Percentiles rank a stretch among this genome's conserved stretches.
Conservation (phyloP, 2,888 invertebrate genomes). For the Chloroclystis v-ata region DNA sequence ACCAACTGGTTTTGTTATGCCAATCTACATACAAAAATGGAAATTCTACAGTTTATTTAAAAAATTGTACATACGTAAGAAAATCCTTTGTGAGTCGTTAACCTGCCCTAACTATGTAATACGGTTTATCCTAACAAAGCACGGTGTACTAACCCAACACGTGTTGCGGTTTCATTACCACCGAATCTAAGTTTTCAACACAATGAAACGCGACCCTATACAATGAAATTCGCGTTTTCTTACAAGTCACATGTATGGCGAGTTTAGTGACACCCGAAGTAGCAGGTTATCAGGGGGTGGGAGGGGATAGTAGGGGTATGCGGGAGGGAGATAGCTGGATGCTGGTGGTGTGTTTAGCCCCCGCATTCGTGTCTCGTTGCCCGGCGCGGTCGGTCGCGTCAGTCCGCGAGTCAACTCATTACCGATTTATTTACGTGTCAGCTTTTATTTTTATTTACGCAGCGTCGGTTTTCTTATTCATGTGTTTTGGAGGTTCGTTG, state of each 20-base stretch:
- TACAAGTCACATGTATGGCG: constrained; percentile 58
- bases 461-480: constrained; percentile 39
- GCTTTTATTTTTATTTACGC: constrained; percentile 52
- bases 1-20: too few relatives aligned
- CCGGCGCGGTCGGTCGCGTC: constrained; percentile 55
- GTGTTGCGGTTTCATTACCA: constrained; percentile 39
- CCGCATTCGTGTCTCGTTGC: constrained; percentile 66
- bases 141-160: not conserved
- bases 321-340: constrained; percentile 56
- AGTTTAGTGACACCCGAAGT: constrained; percentile 78
- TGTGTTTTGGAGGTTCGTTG: constrained; percentile 62
- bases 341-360: constrained; percentile 54
- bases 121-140: too few relatives aligned
- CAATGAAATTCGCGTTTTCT: constrained; percentile 74
- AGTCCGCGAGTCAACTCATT: constrained; percentile 41
- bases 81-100: too few relatives aligned
- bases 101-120: too few relatives aligned
- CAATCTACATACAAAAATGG: too few relatives aligned
- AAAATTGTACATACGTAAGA: too few relatives aligned
- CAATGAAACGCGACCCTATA: constrained; percentile 61
- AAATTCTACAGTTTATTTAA: too few relatives aligned
- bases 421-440: constrained; percentile 50
- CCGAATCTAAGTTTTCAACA: constrained; percentile 57
- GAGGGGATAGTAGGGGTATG: constrained; percentile 38
- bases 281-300: constrained; percentile 72